phyloP scores from a whole-genome alignment of 1,140 invertebrate genomes.

The Sitobion miscanthi region DNA sequence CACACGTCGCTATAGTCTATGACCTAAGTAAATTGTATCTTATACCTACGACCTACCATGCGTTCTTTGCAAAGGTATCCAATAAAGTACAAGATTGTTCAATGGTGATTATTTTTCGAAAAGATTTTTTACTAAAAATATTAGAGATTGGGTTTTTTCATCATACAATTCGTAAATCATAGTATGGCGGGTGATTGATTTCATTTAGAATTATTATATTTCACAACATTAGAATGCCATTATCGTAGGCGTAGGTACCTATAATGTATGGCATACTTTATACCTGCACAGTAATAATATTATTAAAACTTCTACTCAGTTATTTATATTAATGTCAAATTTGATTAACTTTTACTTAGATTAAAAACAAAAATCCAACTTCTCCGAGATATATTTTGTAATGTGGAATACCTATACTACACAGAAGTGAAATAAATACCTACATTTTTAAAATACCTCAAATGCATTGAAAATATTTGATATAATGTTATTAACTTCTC shows the following conservation, averaged over 20 bases:
- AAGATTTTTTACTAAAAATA: not conserved
- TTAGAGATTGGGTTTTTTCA: not conserved
- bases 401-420: not conserved
- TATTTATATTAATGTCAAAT: not conserved
- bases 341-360: not conserved
- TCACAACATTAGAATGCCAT: not conserved
- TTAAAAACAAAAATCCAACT: not conserved
- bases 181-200: not conserved
- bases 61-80: not conserved
- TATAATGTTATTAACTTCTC: conserved; percentile 8
- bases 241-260: not conserved
- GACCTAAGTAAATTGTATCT: not conserved
- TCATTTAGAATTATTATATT: conserved; percentile 15
- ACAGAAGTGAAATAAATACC: not conserved
- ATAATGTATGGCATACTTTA: not conserved
- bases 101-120: not conserved
- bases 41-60: not conserved
- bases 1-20: not conserved
- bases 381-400: not conserved
- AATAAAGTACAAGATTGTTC: not conserved
- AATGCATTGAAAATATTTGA: not conserved
- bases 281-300: not conserved
- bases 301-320: not conserved
- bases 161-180: not conserved
- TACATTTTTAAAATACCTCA: not conserved